A percentile compares a stretch with the other conserved stretches of the same genome.
Evolutionary conservation across 2,113 vertebrate species (phyloP).

Genomic region (Callospermophilus lateralis): DNA sequence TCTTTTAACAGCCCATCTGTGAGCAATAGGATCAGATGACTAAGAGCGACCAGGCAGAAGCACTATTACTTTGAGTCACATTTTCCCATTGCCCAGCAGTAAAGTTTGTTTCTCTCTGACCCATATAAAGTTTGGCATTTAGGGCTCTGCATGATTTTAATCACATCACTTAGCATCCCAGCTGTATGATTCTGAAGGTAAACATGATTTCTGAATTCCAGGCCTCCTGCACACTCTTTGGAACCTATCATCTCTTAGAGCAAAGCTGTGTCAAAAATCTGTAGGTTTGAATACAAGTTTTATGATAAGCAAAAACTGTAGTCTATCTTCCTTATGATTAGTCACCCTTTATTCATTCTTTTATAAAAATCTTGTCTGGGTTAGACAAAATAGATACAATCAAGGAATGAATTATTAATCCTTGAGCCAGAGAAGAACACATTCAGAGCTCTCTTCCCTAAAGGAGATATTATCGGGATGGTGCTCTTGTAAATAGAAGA

Average conservation of each 20-base stretch:
- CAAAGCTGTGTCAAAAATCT: background rate
- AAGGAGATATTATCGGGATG: background rate
- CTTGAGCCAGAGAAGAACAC: background rate
- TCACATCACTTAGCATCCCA: constrained; percentile 10
- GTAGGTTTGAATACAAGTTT: background rate
- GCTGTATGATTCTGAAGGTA: constrained; percentile 24
- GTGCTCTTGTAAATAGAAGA: background rate
- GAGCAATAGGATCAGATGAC: constrained; percentile 69
- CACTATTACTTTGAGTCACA: constrained; percentile 65
- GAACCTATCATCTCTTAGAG: background rate
- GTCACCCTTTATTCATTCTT: background rate
- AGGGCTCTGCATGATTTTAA: constrained; percentile 12
- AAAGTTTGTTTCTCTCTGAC: constrained; percentile 64
- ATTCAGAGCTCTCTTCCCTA: background rate
- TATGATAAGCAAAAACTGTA: constrained; percentile 9
- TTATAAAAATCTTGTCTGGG: constrained; percentile 31
- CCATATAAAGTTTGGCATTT: constrained; percentile 37
- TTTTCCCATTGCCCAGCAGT: constrained; percentile 65
- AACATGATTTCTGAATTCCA: constrained; percentile 45
- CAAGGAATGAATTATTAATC: background rate
- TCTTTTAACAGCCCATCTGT: constrained; percentile 66
- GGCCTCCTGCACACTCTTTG: background rate
- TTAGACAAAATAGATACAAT: background rate
- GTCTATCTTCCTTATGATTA: background rate
- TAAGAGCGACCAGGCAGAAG: constrained; percentile 52